A percentile compares a stretch with the other conserved stretches of the same genome.
These are phyloP conservation scores for Oligia fasciuncula DNA, from an alignment of 2,888 invertebrate species.

Conservation along the genomic window DNA sequence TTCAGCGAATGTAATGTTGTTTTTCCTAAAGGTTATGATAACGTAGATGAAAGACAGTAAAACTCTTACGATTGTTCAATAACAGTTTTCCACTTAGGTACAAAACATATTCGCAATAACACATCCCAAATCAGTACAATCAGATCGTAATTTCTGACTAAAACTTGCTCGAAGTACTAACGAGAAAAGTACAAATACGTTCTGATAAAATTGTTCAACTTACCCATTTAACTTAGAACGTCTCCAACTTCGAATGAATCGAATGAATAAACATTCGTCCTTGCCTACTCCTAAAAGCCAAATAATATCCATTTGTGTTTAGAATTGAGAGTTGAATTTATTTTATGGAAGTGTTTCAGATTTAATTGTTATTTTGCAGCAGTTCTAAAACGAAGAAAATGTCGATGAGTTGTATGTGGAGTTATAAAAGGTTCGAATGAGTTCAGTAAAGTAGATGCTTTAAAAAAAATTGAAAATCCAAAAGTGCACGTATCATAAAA, in stretches of 20 bases:
- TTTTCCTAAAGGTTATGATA: not conserved
- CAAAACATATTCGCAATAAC: conserved; percentile 1
- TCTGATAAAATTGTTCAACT: conserved; percentile 64
- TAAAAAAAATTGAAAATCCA: not conserved
- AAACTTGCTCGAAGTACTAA: conserved; percentile 47
- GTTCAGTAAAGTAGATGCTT: not conserved
- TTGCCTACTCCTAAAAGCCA: conserved; percentile 35
- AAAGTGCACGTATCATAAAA: no score
- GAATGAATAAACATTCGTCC: conserved; percentile 53
- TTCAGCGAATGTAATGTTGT: not conserved
- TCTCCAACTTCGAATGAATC: conserved; percentile 55
- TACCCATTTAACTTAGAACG: conserved; percentile 59
- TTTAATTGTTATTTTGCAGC: conserved; percentile 46
- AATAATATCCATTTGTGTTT: conserved; percentile 57
- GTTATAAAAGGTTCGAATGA: conserved; percentile 12
- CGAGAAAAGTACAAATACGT: conserved; percentile 52
- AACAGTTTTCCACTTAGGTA: not conserved
- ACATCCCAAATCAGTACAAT: conserved; percentile 18
- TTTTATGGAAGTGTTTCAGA: conserved; percentile 41
- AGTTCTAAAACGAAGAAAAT: conserved; percentile 7
- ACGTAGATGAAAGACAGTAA: not conserved
- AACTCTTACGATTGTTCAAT: no score
- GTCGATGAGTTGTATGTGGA: not conserved
- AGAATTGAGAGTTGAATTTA: conserved; percentile 52
- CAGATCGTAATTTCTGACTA: conserved; percentile 29